These are phyloP conservation scores for Toxotes chatareus DNA, from an alignment of 2,113 vertebrate species.

Conservation along the genomic window DNA sequence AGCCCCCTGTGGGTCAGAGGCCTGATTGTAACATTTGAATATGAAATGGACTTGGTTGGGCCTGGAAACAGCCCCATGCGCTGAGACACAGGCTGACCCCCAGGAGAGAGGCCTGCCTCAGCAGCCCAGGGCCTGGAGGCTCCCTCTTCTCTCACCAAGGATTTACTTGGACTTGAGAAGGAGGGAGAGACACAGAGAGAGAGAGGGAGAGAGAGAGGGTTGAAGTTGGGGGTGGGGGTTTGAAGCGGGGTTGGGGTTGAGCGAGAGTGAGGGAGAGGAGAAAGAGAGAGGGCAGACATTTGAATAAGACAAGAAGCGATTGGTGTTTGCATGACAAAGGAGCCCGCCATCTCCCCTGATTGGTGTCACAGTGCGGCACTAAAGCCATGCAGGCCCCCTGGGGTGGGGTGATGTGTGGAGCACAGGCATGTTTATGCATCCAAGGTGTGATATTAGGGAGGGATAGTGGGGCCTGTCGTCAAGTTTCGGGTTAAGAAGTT, in stretches of 20 bases:
- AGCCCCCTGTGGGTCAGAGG: slow-evolving; percentile 84
- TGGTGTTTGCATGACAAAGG: slow-evolving; percentile 88
- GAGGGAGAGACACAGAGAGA: slow-evolving; percentile 58
- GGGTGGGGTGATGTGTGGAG: slow-evolving; percentile 81
- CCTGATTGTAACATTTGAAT: slow-evolving; percentile 89
- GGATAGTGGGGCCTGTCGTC: slow-evolving; percentile 60
- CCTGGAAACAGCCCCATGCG: slow-evolving; percentile 84
- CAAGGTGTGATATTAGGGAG: slow-evolving; percentile 84
- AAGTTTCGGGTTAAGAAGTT: slow-evolving; percentile 72
- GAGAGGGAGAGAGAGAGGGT: slow-evolving; percentile 63
- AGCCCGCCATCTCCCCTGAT: slow-evolving; percentile 86
- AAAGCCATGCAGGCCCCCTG: slow-evolving; percentile 82
- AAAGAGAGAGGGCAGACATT: slow-evolving; percentile 82
- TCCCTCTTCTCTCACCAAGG: slow-evolving; percentile 64
- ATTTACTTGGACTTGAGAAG: slow-evolving; percentile 87
- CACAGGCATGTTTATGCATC: slow-evolving; percentile 85
- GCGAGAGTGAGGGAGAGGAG: slow-evolving; percentile 74
- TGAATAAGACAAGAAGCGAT: slow-evolving; percentile 88
- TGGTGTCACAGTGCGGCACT: slow-evolving; percentile 86
- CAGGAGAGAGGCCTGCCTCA: slow-evolving; percentile 81
- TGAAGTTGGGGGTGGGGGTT: slow-evolving; percentile 59
- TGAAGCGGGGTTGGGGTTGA: slow-evolving; percentile 59
- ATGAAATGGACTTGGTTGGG: slow-evolving; percentile 84
- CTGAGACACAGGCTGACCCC: slow-evolving; percentile 80
- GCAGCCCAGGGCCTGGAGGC: slow-evolving; percentile 68